phyloP scores from a whole-genome alignment of 2,113 vertebrate species.

The Plecotus auritus region DNA sequence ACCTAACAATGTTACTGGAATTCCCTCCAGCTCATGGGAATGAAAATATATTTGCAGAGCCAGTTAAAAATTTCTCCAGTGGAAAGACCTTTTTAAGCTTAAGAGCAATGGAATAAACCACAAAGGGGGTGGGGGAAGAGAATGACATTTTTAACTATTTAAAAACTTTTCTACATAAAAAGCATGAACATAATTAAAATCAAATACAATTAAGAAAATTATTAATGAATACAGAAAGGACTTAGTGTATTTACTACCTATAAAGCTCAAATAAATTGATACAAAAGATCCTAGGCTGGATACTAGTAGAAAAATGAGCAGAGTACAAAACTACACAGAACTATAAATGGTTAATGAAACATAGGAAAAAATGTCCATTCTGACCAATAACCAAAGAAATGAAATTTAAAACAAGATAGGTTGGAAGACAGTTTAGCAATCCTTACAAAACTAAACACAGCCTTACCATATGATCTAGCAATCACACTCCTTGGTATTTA shows the following conservation, averaged over 20 bases:
- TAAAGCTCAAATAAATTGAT: slow-evolving; percentile 35
- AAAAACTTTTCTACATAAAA: slow-evolving; percentile 12
- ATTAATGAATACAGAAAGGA: neutral
- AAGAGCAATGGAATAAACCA: slow-evolving; percentile 8
- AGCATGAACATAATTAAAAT: neutral
- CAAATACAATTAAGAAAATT: slow-evolving; percentile 23
- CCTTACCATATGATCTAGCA: neutral
- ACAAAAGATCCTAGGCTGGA: neutral
- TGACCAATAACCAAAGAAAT: slow-evolving; percentile 33
- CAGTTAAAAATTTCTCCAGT: neutral
- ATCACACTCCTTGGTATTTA: neutral
- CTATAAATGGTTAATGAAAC: slow-evolving; percentile 11
- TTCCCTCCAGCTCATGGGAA: slow-evolving; percentile 13
- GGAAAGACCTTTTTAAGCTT: neutral
- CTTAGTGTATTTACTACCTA: neutral
- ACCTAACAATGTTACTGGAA: neutral
- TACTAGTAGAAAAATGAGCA: neutral
- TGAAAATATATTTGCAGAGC: slow-evolving; percentile 14
- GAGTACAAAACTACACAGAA: neutral
- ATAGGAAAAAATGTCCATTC: neutral
- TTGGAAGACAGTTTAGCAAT: neutral
- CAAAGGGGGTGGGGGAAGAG: neutral
- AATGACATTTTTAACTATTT: neutral
- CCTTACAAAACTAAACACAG: slow-evolving; percentile 35
- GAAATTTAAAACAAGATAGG: slow-evolving; percentile 18